These are phyloP conservation scores for Oreamnos americanus DNA, from an alignment of 2,113 vertebrate genomes.

Conservation along the genomic window DNA sequence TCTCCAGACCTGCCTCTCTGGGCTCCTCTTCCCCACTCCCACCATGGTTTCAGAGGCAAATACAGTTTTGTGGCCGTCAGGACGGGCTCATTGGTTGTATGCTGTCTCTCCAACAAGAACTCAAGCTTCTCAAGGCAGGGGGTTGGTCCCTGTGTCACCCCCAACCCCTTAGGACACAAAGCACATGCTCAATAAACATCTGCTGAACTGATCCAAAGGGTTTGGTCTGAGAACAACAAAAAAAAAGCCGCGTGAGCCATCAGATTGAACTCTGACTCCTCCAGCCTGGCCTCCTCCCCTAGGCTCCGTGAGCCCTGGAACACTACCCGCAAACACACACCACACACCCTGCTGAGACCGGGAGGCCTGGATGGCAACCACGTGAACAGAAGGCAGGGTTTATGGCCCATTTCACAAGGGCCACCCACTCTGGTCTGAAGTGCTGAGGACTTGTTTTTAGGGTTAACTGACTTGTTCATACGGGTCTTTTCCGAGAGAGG, in stretches of 20 bases:
- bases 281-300: neutral
- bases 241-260: neutral
- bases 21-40: neutral
- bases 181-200: neutral
- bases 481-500: neutral
- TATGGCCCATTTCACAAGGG: neutral
- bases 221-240: neutral
- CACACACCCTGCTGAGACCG: neutral
- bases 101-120: neutral
- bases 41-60: neutral
- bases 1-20: neutral
- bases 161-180: neutral
- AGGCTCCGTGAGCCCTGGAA: too few relatives aligned
- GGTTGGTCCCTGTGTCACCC: neutral
- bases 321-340: neutral
- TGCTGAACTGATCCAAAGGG: neutral
- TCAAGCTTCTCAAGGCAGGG: neutral
- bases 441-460: neutral
- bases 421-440: neutral
- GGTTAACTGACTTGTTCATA: neutral
- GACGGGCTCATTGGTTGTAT: neutral
- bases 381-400: neutral
- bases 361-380: neutral
- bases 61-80: fast-evolving
- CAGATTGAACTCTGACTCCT: neutral